Base-by-base conservation (phyloP, 2,888 invertebrate species). In the Xanthorhoe spadicearia region DNA sequence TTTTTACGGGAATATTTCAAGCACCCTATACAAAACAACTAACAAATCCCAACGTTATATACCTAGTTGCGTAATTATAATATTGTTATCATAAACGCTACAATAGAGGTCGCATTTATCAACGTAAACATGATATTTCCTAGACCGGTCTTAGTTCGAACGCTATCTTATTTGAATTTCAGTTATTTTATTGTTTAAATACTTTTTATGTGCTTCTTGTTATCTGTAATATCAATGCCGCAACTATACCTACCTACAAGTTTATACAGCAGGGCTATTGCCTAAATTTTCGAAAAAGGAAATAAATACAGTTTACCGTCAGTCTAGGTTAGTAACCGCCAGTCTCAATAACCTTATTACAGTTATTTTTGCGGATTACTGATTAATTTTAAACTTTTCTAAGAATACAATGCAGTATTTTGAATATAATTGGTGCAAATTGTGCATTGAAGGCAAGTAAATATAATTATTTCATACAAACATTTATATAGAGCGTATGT, bases 101-200 rank as follows among this genome's bases (percentile, higher is more conserved):
- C 52, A 68, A 52, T 53, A 54, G 61, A 71, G 69, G 69, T 63
- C 63, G 51, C 56, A 32, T 50, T 63, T 59, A 59, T 62, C 51
- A 55, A 55, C 54, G 63, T 61, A 63, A 64, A 62, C 64, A 64
- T 54, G 52, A 8, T 61, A 64, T 64, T 69, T 71, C 65, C 66
- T 71, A 63, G 38, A 55, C 56, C 28, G 50, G 28, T 61, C 19
- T 50, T 61, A 53, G 43, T 59, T 43, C 13, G n/a, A 61, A 46
- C 49, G 38, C 57, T 66, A 66, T 66, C 65, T 48, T 49, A 19
- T 57, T 51, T 60, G 46, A 63, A 43, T 60, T 56, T 48, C 55
- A 65, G 54, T 60, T 19, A 32, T 56, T 15, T 15, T 15, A 15
- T 46, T 13, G 17, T 48, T 17, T 48, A 48, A 56, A 56, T 48